phyloP scores from a whole-genome alignment of 2,113 vertebrate genomes.

The Tricholaema leucomelas region DNA sequence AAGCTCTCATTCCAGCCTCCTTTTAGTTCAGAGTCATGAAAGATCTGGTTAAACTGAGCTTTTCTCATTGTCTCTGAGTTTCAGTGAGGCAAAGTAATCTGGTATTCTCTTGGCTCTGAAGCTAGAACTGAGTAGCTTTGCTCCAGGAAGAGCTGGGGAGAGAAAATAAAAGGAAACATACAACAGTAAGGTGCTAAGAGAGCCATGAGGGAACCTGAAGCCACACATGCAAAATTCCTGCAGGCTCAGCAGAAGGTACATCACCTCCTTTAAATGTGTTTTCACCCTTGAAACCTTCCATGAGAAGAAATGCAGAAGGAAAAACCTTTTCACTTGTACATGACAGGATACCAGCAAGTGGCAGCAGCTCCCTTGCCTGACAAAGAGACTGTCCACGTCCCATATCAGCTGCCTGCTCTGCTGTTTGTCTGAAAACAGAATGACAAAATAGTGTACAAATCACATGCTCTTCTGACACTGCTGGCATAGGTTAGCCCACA shows the following conservation, averaged over 20 bases:
- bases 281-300: neutral
- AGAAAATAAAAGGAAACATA: neutral
- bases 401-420: neutral
- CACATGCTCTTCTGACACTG: neutral
- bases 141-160: neutral
- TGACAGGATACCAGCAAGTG: conserved; percentile 46
- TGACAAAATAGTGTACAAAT: neutral
- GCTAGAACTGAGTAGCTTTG: neutral
- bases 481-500: neutral
- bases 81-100: neutral
- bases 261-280: neutral
- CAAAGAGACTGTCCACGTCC: neutral
- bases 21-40: neutral
- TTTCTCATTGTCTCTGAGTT: neutral
- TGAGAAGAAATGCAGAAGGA: neutral
- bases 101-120: neutral
- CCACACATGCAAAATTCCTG: neutral
- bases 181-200: neutral
- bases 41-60: neutral
- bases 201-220: neutral
- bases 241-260: neutral
- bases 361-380: conserved; percentile 51
- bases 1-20: neutral
- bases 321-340: neutral
- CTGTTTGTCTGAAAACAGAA: neutral